A percentile compares a stretch with the other conserved stretches of the same genome.
phyloP scores from a whole-genome alignment of 2,888 invertebrate genomes.

The Crepidodera aurea region DNA sequence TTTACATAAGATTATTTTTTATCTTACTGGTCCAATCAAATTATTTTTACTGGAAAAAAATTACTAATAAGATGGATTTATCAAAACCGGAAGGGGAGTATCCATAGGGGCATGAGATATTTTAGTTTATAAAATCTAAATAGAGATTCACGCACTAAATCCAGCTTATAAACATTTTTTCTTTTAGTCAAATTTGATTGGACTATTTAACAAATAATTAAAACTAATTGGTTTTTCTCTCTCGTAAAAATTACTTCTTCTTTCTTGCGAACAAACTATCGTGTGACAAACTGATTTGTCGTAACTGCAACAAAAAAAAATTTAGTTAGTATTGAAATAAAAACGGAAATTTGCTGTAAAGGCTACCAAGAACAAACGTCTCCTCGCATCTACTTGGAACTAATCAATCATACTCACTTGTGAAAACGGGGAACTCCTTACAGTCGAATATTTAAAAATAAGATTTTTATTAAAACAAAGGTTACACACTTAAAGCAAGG shows the following conservation, averaged over 20 bases:
- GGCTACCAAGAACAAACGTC: not conserved
- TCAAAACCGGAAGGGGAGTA: no score
- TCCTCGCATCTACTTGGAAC: not conserved
- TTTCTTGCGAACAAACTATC: not conserved
- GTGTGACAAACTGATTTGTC: not conserved
- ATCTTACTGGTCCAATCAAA: no score
- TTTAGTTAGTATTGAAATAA: not conserved
- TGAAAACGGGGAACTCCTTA: not conserved
- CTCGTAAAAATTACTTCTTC: not conserved
- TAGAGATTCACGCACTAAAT: no score
- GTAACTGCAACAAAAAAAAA: not conserved
- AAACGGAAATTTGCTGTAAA: not conserved
- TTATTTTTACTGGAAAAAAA: no score
- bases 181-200: no score
- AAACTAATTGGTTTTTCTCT: no score
- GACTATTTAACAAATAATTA: no score
- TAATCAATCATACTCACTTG: constrained; percentile 14
- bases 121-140: no score
- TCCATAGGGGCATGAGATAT: no score
- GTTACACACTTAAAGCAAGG: not conserved
- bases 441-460: not conserved
- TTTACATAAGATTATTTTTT: no score
- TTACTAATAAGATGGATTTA: no score
- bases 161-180: no score
- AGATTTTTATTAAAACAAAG: not conserved